phyloP scores from a whole-genome alignment of 2,797 vertebrate species.

The Hemitrygon akajei region DNA sequence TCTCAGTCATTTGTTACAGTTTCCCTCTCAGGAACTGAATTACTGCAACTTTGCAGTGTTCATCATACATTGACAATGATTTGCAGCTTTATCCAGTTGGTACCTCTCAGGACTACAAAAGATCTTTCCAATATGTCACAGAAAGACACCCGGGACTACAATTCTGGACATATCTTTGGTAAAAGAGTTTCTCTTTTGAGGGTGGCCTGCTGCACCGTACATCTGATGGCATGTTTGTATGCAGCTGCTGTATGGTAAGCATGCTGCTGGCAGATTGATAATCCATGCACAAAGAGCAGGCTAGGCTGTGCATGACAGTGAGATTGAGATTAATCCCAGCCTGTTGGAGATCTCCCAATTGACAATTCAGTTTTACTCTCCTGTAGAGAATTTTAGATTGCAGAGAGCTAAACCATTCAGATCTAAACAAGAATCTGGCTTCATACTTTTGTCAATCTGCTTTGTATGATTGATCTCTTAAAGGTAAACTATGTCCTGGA shows the following conservation, averaged over 20 bases:
- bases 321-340: background rate
- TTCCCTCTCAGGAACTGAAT: constrained; percentile 4
- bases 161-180: background rate
- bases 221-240: background rate
- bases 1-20: background rate
- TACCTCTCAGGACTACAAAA: constrained; percentile 20
- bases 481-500: background rate
- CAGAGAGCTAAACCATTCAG: background rate
- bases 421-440: background rate
- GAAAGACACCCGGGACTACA: background rate
- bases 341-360: background rate
- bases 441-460: background rate
- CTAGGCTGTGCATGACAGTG: background rate
- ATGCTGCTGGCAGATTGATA: background rate
- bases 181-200: background rate
- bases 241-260: background rate
- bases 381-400: background rate
- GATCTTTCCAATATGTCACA: constrained; percentile 13
- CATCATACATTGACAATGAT: constrained; percentile 2
- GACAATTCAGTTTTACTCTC: background rate
- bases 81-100: background rate
- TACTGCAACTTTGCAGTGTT: constrained; percentile 6
- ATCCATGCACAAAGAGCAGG: background rate
- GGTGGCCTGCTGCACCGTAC: background rate
- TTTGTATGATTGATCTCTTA: background rate